Base-by-base conservation (phyloP, 2,113 vertebrate genomes). In the Burhinus oedicnemus region DNA sequence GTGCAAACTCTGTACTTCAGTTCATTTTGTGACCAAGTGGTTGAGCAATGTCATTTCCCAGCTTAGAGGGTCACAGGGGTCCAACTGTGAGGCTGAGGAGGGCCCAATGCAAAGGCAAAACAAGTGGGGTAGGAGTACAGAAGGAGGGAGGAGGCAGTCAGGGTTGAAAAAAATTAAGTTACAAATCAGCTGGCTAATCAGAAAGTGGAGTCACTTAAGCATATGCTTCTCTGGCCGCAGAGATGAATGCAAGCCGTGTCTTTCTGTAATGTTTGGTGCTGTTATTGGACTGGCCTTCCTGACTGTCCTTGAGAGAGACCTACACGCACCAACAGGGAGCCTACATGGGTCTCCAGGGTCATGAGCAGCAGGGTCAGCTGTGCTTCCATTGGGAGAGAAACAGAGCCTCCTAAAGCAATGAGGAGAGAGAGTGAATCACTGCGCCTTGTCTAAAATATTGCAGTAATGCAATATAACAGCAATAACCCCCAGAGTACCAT, bases 401-500 rank as follows among this genome's bases (percentile, higher is more conserved):
- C 36, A 60, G 60, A 94, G 42, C 66, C 79, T 94, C 95, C 82
- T 54, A 94, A 92, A 94, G 89, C 77, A 51, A 62, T 15, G 82
- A 80, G 89, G 77, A 92, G 68, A 66, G 82, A 84, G 82, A 94
- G 94, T 90, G 94, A 94, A 94, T 96, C 95, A 87, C 84, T n/a
- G 75, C 14, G 7, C 75, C 94, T 66, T 78, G 87, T 94, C 95
- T 96, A 93, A 87, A 91, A 87, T 47, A 88, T 95, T 70, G 89
- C 93, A 88, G 82, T 97, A 97, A 96, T 97, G 84, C 75, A 97
- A 96, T 95, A 89, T 38, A 95, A 76, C 96, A 93, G 96, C 87
- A 88, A 80, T 95, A 97, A 97, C 93, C 95, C 91, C 94, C 82
- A 77, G 94, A 97, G 93, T 90, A 96, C 89, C 95, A 97, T 95